A percentile compares a stretch with the other conserved stretches of the same genome.
phyloP scores from a whole-genome alignment of 1,140 invertebrate genomes.

The Heterodera carotae region DNA sequence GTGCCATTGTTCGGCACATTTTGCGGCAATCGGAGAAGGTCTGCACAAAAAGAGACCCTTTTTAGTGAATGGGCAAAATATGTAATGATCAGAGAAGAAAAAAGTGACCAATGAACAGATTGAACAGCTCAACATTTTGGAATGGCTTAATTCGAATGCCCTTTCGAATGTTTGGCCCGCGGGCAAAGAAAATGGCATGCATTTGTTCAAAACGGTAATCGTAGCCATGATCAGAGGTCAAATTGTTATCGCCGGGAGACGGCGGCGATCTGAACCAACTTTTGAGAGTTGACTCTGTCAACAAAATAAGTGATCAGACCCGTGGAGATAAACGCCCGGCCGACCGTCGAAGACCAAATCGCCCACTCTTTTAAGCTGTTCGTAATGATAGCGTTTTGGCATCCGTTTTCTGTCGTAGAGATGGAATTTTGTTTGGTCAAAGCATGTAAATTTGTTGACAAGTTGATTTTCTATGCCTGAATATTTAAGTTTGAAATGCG shows the following conservation, averaged over 20 bases:
- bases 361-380: slow-evolving; percentile 11
- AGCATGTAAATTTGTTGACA: slow-evolving; percentile 42
- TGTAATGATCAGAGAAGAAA: background rate
- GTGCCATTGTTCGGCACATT: slow-evolving; percentile 55
- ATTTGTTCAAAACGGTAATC: slow-evolving; percentile 40
- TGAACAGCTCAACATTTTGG: slow-evolving; percentile 59
- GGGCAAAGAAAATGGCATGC: slow-evolving; percentile 58
- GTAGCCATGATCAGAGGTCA: slow-evolving; percentile 30
- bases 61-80: no score
- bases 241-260: background rate
- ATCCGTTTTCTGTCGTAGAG: slow-evolving; percentile 17
- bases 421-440: slow-evolving; percentile 30
- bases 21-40: slow-evolving; percentile 51
- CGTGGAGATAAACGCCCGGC: background rate
- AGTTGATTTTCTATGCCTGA: slow-evolving; percentile 7
- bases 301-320: background rate
- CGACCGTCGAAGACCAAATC: slow-evolving; percentile 23
- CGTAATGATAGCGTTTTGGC: slow-evolving; percentile 10
- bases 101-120: slow-evolving; percentile 53
- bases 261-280: background rate
- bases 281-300: background rate
- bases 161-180: slow-evolving; percentile 51
- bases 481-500: slow-evolving; percentile 9
- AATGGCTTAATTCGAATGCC: slow-evolving; percentile 44
- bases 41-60: slow-evolving; percentile 28